Percentiles rank a stretch among this genome's conserved stretches.
Evolutionary conservation across 2,113 vertebrate species (phyloP).

Genomic region (Pangasianodon hypophthalmus): DNA sequence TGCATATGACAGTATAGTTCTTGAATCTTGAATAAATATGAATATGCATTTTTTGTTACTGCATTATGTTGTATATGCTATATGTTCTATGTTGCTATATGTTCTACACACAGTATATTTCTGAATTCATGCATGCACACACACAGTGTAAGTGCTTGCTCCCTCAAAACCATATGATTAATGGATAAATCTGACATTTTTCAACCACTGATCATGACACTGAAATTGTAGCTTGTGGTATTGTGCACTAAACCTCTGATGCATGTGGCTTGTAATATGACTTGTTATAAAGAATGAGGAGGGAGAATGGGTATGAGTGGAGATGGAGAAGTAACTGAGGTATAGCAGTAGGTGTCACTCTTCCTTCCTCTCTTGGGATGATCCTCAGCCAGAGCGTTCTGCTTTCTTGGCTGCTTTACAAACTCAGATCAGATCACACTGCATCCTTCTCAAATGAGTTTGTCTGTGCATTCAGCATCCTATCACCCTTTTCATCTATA

Average conservation of each 20-base stretch:
- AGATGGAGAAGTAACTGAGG: conserved; percentile 27
- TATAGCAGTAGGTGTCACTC: conserved; percentile 76
- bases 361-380: conserved; percentile 65
- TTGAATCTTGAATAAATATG: not conserved
- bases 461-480: conserved; percentile 11
- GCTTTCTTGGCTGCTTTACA: not conserved
- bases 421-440: conserved; percentile 13
- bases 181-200: not conserved
- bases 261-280: not conserved
- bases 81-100: not conserved
- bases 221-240: conserved; percentile 12
- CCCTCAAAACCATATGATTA: not conserved
- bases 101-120: not conserved
- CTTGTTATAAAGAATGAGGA: conserved; percentile 1
- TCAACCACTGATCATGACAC: conserved; percentile 28
- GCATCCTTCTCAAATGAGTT: not conserved
- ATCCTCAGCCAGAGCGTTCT: not conserved
- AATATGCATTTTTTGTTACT: not conserved
- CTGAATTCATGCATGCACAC: not conserved
- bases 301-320: not conserved
- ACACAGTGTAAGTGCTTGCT: not conserved
- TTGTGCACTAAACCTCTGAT: conserved; percentile 1
- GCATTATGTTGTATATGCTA: not conserved
- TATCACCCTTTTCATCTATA: not conserved
- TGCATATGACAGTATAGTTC: not conserved